A percentile compares a stretch with the other conserved stretches of the same genome.
These are phyloP conservation scores for Callorhinus ursinus DNA, from an alignment of 2,113 vertebrate genomes.

Conservation along the genomic window DNA sequence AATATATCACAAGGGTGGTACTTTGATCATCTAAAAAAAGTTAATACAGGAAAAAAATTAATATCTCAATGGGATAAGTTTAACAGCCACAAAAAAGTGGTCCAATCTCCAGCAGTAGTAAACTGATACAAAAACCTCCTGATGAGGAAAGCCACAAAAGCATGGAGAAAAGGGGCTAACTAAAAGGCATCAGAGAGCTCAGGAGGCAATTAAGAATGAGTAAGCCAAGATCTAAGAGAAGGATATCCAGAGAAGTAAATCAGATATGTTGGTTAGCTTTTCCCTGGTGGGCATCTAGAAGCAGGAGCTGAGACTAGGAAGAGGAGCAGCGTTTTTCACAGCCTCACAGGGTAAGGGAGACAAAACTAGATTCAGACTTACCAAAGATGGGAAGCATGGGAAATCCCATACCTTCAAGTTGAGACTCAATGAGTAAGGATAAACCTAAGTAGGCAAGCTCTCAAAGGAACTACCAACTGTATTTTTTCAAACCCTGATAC, in stretches of 20 bases:
- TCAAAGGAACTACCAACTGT: background rate
- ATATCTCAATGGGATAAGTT: background rate
- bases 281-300: background rate
- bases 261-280: slow-evolving; percentile 1
- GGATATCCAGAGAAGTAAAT: background rate
- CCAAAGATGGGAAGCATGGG: background rate
- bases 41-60: slow-evolving; percentile 11
- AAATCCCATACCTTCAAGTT: background rate
- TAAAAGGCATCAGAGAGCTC: background rate
- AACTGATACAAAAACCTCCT: background rate
- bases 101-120: slow-evolving; percentile 11
- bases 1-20: background rate
- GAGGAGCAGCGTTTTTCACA: background rate
- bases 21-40: background rate
- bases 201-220: slow-evolving; percentile 3
- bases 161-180: background rate
- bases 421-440: background rate
- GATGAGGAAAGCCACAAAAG: slow-evolving; percentile 44
- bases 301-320: background rate
- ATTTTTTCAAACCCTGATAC: background rate
- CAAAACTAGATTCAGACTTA: background rate
- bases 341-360: background rate
- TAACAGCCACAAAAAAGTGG: slow-evolving; percentile 26
- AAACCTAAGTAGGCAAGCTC: background rate
- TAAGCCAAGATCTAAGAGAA: slow-evolving; percentile 5